Evolutionary conservation across 30 jellyfish, hydroid and myxozoan species (phyloP).

Genomic region (Clytia hemisphaerica): DNA sequence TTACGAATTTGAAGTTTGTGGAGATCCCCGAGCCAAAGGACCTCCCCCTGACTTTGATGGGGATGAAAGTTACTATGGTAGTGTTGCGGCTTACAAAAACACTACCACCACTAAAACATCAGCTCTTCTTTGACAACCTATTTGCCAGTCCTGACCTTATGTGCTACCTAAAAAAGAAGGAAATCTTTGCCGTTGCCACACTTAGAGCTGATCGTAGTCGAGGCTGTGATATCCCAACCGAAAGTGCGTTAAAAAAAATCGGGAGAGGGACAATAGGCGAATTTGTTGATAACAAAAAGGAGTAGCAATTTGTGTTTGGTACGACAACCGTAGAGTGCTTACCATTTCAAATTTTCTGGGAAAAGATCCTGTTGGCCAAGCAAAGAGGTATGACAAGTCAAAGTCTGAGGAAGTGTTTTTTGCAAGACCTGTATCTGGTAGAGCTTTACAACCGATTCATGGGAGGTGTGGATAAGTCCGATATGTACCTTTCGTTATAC

Average conservation of each 20-base stretch:
- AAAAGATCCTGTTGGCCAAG: constrained; percentile 19
- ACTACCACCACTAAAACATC: background rate
- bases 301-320: constrained; percentile 36
- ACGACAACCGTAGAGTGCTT: constrained; percentile 35
- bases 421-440: constrained; percentile 14
- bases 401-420: background rate
- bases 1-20: constrained; percentile 40
- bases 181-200: constrained; percentile 48
- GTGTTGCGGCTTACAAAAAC: background rate
- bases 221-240: constrained; percentile 14
- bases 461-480: constrained; percentile 37
- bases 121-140: constrained; percentile 30
- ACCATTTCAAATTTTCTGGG: constrained; percentile 40
- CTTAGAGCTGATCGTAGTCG: constrained; percentile 31
- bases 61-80: constrained; percentile 5
- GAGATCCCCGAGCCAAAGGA: constrained; percentile 30
- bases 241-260: constrained; percentile 18
- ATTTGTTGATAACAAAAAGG: constrained; percentile 31
- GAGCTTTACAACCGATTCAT: constrained; percentile 13
- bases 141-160: constrained; percentile 31
- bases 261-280: constrained; percentile 32
- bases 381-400: constrained; percentile 34
- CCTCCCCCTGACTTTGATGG: constrained; percentile 4
- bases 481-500: constrained; percentile 32
- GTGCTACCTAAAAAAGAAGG: constrained; percentile 11